Evolutionary conservation across 2,797 vertebrate genomes (phyloP).

Genomic region (Merluccius polli): DNA sequence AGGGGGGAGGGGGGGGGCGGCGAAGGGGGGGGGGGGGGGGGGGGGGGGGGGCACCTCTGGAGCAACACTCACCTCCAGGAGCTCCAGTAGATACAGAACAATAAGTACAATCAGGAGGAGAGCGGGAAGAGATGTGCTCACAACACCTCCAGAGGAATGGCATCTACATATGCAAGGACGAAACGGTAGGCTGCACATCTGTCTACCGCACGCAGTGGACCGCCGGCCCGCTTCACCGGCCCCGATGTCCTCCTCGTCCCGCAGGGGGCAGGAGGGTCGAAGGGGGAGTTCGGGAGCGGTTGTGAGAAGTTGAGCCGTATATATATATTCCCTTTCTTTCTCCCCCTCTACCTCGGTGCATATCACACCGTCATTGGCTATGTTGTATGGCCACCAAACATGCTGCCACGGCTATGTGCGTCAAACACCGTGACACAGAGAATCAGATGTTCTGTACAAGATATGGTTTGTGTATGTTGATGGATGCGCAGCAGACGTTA

Average conservation of each 20-base stretch:
- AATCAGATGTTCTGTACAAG: too few species aligned
- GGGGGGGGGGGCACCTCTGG: slow-evolving; percentile 39
- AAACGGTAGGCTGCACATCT: slow-evolving; percentile 54
- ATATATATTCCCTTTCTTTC: not conserved
- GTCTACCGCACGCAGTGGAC: slow-evolving; percentile 37
- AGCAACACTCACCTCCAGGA: slow-evolving; percentile 28
- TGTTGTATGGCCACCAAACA: not conserved
- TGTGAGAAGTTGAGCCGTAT: not conserved
- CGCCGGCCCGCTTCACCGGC: slow-evolving; percentile 26
- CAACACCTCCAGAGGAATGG: slow-evolving; percentile 24
- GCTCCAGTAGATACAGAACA: slow-evolving; percentile 48
- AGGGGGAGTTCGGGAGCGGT: not conserved
- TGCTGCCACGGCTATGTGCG: not conserved
- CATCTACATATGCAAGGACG: not conserved
- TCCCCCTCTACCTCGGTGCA: not conserved
- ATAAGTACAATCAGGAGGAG: slow-evolving; percentile 59
- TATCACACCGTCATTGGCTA: not conserved
- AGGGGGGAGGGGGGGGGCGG: slow-evolving; percentile 48
- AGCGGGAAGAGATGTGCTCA: slow-evolving; percentile 37
- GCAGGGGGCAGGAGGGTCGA: slow-evolving; percentile 51
- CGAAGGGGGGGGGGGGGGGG: slow-evolving; percentile 51
- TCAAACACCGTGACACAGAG: slow-evolving; percentile 40
- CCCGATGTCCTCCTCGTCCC: slow-evolving; percentile 34
- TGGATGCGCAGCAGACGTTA: too few species aligned
- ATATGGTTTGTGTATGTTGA: too few species aligned